Evolutionary conservation across 2,113 vertebrate species (phyloP), one percentile per base, ranked within the genome.

Genomic region (Barnardius zonarius): DNA sequence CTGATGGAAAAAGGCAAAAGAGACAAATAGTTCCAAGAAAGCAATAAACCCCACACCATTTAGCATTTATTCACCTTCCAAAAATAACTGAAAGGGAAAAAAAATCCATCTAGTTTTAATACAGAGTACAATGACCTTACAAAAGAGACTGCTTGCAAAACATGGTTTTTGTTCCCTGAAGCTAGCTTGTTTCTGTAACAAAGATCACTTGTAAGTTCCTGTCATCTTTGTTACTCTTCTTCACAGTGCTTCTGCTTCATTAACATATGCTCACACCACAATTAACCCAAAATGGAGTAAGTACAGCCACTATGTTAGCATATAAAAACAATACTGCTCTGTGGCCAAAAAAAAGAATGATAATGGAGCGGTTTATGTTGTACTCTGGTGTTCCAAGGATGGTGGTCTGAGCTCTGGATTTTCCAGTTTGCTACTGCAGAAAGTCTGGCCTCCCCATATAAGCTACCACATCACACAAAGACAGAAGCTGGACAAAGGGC

Each of bases 11-110:
- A 66, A 70, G 57, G 35, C 57, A 90, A 68, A 44, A 75, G 24
- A 93, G 33, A 90, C 37, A 95, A 92, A 93, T 1, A 46, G 55
- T 24, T 92, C 33, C 2, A 1, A 79, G 30, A 90, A 95, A 52
- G n/a, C 28, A 86, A 33, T 31, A 63, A 91, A 93, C 30, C 1
- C 2, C n/a, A 90, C 44, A 37, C 4, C 61, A 73, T 18, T 78
- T 61, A 64, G 13, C 35, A 76, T 48, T 93, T 95, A 89, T 44
- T 84, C 77, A 87, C 52, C 43, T 78, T 84, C 44, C 35, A 84
- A 82, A 90, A 84, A 13, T 27, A 93, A 89, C 0, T 57, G 43
- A 66, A 93, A 73, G 49, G 44, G 54, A 78, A 85, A 91, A 48
- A 48, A 70, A 66, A 52, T 62, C 39, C 70, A 61, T 37, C 16